Evolutionary conservation across 2,888 invertebrate species (phyloP), one percentile per base, ranked within the genome.

Genomic region (Agonopterix heracliana): DNA sequence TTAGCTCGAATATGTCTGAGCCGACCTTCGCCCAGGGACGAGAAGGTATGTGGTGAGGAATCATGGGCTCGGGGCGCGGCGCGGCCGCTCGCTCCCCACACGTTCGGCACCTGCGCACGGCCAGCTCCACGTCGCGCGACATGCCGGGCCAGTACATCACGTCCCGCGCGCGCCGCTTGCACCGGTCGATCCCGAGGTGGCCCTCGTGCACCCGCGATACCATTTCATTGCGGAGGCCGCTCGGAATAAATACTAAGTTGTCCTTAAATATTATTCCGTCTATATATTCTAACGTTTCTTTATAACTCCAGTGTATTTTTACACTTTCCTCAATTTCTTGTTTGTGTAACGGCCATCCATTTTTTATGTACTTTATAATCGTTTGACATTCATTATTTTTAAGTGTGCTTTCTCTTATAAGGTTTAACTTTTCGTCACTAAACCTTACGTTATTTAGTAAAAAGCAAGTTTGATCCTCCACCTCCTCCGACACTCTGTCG

Each of bases 141-240:
- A 66, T 58, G n/a, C 62, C 61, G 2, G 59, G 57, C 65, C 67
- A 68, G 44, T 55, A 70, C 56, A 68, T 56, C 0, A 66, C 61
- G 0, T 66, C 57, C 0, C 63, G 56, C 1, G 49, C 48, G 9
- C 46, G 40, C 14, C 14, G 14, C 14, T 14, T 14, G 14, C 14
- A 14, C 14, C 14, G 14, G 14, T 14, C 14, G 14, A 34, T 47
- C 26, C 4, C 51, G 44, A 0, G 5, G n/a, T n/a, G 36, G 45
- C 3, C 51, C 47, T 50, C 35, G 47, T 40, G 35, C 9, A 5
- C n/a, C 48, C 13, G 12, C 51, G 14, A 5, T 34, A 65, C 14
- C 61, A 66, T 66, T 1, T 57, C 47, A 3, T 36, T 36, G n/a
- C 36, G 36, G 9, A 36, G 36, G 5, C 17, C 2, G 9, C 10